Percentiles rank a stretch among this genome's conserved stretches.
phyloP scores from a whole-genome alignment of 1,140 invertebrate genomes.

The Dreissena rostriformis region DNA sequence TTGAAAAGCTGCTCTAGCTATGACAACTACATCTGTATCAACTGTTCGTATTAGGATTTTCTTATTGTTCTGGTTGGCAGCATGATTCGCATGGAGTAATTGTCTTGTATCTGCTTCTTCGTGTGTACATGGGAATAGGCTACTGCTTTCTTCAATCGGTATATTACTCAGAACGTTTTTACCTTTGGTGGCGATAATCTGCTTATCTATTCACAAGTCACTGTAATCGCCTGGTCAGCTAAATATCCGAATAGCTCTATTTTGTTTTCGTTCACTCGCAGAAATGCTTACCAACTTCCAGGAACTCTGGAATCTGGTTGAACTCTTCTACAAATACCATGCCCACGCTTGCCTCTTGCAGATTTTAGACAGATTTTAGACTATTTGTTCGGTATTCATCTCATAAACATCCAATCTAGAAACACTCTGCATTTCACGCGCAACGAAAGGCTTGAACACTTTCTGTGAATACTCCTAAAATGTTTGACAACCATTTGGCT shows the following conservation, averaged over 20 bases:
- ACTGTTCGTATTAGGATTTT: constrained; percentile 14
- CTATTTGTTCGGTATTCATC: constrained; percentile 23
- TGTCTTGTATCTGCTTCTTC: constrained; percentile 30
- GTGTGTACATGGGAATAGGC: constrained; percentile 23
- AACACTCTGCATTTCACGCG: neutral
- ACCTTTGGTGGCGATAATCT: neutral
- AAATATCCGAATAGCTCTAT: constrained; percentile 47
- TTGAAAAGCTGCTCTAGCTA: neutral
- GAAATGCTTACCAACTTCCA: constrained; percentile 31
- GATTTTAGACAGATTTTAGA: constrained; percentile 23
- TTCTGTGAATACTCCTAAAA: neutral
- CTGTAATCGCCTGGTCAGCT: neutral
- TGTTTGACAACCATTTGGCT: neutral
- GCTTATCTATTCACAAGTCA: neutral
- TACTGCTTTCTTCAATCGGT: too few relatives aligned
- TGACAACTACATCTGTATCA: constrained; percentile 36
- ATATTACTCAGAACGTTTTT: too few relatives aligned
- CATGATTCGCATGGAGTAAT: constrained; percentile 28
- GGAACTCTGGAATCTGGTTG: constrained; percentile 9
- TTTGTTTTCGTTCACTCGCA: constrained; percentile 35
- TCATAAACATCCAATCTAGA: constrained; percentile 45
- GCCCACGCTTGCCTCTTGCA: neutral
- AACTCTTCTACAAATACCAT: neutral
- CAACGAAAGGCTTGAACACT: neutral
- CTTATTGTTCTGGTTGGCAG: constrained; percentile 3